phyloP scores from a whole-genome alignment of 2,888 invertebrate species.

The Drosophila sordidula region DNA sequence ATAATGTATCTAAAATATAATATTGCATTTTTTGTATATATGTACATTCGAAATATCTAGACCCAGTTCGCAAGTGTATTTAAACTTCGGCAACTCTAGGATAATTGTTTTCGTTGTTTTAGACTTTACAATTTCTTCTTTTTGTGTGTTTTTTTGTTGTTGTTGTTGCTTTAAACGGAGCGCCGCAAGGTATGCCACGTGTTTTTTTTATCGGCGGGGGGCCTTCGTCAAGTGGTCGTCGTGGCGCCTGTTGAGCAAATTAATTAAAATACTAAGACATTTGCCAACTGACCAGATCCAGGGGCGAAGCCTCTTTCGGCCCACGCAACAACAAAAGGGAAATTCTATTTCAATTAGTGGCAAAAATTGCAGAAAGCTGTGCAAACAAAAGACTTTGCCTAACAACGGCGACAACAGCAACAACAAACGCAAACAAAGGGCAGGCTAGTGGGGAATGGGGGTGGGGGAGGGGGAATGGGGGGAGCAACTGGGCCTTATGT shows the following conservation, averaged over 20 bases:
- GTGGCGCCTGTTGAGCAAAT: conserved; percentile 67
- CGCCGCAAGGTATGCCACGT: conserved; percentile 68
- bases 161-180: conserved; percentile 18
- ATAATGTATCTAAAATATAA: too few relatives aligned
- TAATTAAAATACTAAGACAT: conserved; percentile 78
- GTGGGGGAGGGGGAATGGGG: neutral
- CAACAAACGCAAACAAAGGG: conserved; percentile 52
- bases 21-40: too few relatives aligned
- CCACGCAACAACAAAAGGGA: conserved; percentile 56
- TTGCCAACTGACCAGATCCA: conserved; percentile 54
- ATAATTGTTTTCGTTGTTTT: neutral
- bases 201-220: conserved; percentile 47
- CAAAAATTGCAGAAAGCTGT: conserved; percentile 77
- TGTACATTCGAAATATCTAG: too few relatives aligned
- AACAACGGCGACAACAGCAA: conserved; percentile 56
- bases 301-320: neutral
- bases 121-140: neutral
- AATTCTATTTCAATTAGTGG: conserved; percentile 81
- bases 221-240: conserved; percentile 28
- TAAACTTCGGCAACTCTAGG: too few relatives aligned
- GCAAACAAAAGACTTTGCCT: conserved; percentile 76
- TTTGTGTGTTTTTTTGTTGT: conserved; percentile 8
- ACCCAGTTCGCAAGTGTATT: too few relatives aligned
- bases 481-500: conserved; percentile 6
- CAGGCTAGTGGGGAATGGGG: conserved; percentile 14